Percentiles rank a stretch among this genome's conserved stretches.
phyloP scores from a whole-genome alignment of 1,140 invertebrate species.

The Plectrocnemia conspersa region DNA sequence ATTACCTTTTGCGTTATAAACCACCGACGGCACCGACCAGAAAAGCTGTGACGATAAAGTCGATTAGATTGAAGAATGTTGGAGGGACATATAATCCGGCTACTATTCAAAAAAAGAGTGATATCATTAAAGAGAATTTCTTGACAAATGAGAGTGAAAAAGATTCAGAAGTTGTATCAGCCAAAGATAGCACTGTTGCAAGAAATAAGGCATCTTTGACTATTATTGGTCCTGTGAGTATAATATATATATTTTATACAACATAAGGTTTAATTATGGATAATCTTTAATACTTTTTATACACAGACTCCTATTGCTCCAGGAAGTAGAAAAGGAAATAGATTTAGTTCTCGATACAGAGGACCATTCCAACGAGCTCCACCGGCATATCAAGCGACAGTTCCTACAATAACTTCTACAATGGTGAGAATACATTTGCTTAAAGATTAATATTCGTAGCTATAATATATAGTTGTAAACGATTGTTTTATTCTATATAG shows the following conservation, averaged over 20 bases:
- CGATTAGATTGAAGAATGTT: constrained; percentile 17
- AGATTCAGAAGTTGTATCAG: too few relatives aligned
- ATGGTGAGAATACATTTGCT: constrained; percentile 44
- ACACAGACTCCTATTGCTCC: constrained; percentile 43
- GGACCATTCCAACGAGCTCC: constrained; percentile 35
- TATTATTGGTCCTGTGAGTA: constrained; percentile 8
- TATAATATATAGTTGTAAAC: too few relatives aligned
- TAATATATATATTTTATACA: neutral
- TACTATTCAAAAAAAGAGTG: constrained; percentile 25
- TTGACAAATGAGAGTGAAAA: constrained; percentile 18
- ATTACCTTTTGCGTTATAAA: constrained; percentile 19
- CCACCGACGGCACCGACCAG: constrained; percentile 13
- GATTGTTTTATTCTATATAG: too few relatives aligned
- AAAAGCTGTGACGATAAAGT: constrained; percentile 23
- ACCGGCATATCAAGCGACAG: constrained; percentile 49
- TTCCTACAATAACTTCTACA: constrained; percentile 49
- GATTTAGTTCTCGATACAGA: constrained; percentile 51
- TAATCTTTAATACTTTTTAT: constrained; percentile 4
- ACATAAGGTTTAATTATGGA: neutral
- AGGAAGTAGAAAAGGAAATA: constrained; percentile 45
- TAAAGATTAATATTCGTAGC: too few relatives aligned
- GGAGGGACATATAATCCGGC: constrained; percentile 21
- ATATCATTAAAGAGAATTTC: constrained; percentile 14
- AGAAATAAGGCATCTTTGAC: neutral
- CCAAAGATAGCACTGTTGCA: neutral